Evolutionary conservation across 2,888 invertebrate genomes (phyloP).

Genomic region (Zele albiditarsus): DNA sequence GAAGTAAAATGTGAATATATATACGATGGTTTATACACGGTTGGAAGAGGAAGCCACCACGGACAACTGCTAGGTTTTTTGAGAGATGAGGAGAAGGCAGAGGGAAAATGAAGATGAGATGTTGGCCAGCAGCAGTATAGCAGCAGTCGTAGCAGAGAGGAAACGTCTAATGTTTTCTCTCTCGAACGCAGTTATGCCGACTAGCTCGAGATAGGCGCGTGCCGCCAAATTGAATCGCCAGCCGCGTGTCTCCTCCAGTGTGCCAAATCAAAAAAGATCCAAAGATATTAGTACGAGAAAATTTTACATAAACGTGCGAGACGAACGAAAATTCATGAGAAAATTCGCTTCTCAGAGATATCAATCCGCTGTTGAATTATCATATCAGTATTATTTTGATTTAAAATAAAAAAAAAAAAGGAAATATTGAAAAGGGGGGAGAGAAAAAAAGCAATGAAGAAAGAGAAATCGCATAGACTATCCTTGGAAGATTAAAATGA

Average conservation of each 20-base stretch:
- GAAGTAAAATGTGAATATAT: conserved; percentile 41
- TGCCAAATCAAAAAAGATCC: conserved; percentile 35
- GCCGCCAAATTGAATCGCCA: conserved; percentile 51
- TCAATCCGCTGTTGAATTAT: conserved; percentile 16
- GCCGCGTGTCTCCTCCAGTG: conserved; percentile 15
- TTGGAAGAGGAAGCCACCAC: conserved; percentile 46
- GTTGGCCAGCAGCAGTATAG: conserved; percentile 28
- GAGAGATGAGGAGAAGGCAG: conserved; percentile 42
- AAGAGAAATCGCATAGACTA: conserved; percentile 43
- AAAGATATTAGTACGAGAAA: conserved; percentile 30
- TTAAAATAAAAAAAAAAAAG: conserved; percentile 32
- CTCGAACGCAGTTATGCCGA: conserved; percentile 69
- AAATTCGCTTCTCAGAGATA: not conserved
- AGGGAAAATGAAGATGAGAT: conserved; percentile 35
- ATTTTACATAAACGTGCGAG: conserved; percentile 26
- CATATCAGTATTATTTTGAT: not conserved
- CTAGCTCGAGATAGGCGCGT: conserved; percentile 57
- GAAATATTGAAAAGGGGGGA: not conserved
- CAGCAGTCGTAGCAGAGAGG: conserved; percentile 46
- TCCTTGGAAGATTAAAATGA: conserved; percentile 39
- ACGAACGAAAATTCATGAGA: conserved; percentile 28
- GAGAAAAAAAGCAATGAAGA: not conserved
- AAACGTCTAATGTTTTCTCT: conserved; percentile 55
- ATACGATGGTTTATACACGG: conserved; percentile 32
- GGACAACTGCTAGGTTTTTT: conserved; percentile 34